Conservation (phyloP, 1,140 invertebrate species). For the Delia radicum region DNA sequence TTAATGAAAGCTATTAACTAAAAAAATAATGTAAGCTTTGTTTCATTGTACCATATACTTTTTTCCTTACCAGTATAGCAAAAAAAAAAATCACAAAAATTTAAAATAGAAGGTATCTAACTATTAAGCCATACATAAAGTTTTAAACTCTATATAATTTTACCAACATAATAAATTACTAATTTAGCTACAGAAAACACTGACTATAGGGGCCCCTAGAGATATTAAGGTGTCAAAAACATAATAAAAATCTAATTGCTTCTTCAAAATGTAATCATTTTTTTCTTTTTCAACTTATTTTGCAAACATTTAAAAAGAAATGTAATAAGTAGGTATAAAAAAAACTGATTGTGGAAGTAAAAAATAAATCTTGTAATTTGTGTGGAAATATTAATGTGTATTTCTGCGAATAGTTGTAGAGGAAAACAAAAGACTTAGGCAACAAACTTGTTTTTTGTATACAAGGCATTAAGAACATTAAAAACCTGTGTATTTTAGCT, state of each 20-base stretch:
- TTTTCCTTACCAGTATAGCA: too few relatives aligned
- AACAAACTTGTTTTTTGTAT: slow-evolving; percentile 34
- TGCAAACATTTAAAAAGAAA: neutral
- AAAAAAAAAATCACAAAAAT: neutral
- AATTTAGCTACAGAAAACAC: neutral
- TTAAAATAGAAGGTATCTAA: neutral
- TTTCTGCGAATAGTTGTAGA: neutral
- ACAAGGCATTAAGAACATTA: neutral
- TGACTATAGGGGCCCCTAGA: neutral
- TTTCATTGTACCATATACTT: too few relatives aligned
- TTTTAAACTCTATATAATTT: neutral
- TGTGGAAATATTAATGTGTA: neutral
- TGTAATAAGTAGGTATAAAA: neutral
- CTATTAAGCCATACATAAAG: neutral
- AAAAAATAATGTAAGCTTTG: too few relatives aligned
- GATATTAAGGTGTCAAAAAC: neutral
- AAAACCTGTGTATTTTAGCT: too few relatives aligned
- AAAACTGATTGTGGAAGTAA: too few relatives aligned
- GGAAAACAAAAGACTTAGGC: slow-evolving; percentile 37
- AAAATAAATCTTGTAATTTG: too few relatives aligned
- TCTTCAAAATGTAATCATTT: neutral
- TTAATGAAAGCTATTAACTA: too few relatives aligned
- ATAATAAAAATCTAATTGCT: neutral
- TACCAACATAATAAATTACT: neutral
- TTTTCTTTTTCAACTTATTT: neutral